phyloP scores from a whole-genome alignment of 2,888 invertebrate genomes.

The Cheilosia scutellata region DNA sequence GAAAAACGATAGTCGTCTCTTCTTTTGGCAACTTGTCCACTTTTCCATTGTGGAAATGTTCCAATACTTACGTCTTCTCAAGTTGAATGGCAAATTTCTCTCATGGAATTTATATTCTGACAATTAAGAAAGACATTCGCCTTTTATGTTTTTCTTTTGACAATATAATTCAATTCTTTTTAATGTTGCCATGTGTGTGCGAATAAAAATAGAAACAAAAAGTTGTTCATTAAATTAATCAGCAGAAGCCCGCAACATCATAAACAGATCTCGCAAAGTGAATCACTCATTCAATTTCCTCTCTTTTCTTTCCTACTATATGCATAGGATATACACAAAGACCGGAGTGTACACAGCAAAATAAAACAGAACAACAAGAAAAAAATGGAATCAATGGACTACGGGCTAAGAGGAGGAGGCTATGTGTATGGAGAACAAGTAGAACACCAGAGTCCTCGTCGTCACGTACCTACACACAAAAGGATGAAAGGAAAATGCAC shows the following conservation, averaged over 20 bases:
- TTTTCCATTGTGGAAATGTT: slow-evolving; percentile 34
- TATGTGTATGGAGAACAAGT: slow-evolving; percentile 41
- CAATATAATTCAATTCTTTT: slow-evolving; percentile 36
- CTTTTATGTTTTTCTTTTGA: slow-evolving; percentile 34
- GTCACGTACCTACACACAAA: slow-evolving; percentile 44
- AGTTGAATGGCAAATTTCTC: not conserved
- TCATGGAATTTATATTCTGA: slow-evolving; percentile 30
- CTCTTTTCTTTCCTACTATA: not conserved
- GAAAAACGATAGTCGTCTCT: slow-evolving; percentile 9
- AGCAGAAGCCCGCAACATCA: slow-evolving; percentile 54
- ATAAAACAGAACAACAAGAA: slow-evolving; percentile 27
- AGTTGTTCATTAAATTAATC: slow-evolving; percentile 64
- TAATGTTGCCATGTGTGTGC: not conserved
- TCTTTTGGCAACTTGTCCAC: slow-evolving; percentile 48
- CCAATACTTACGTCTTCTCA: slow-evolving; percentile 35
- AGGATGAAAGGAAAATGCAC: slow-evolving; percentile 32
- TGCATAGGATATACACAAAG: slow-evolving; percentile 28
- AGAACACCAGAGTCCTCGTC: slow-evolving; percentile 50
- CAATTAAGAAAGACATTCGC: slow-evolving; percentile 17
- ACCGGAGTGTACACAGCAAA: slow-evolving; percentile 26
- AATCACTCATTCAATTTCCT: slow-evolving; percentile 71
- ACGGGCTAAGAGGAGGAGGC: not conserved
- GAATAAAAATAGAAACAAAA: slow-evolving; percentile 29
- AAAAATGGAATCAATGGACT: slow-evolving; percentile 58
- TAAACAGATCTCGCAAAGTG: slow-evolving; percentile 67